phyloP scores from a whole-genome alignment of 2,888 invertebrate genomes.

The Yponomeuta sedellus region DNA sequence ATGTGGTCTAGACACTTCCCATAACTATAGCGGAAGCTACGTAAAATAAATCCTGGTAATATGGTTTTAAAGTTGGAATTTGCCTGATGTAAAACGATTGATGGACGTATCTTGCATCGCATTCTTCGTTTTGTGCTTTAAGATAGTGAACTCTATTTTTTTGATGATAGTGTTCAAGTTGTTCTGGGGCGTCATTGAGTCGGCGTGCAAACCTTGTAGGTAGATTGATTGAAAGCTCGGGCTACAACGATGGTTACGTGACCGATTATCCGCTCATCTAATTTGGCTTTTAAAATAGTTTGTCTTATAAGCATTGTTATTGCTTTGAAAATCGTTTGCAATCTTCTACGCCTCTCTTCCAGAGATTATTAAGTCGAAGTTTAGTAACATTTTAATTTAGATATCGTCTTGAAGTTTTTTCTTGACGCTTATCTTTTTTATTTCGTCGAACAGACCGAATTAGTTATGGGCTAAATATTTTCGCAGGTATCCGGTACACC shows the following conservation, averaged over 20 bases:
- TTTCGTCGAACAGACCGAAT: not conserved
- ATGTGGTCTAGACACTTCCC: not conserved
- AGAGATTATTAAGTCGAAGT: conserved; percentile 17
- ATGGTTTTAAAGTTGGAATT: not conserved
- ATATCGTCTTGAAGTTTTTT: not conserved
- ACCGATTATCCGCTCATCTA: conserved; percentile 51
- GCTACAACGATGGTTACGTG: conserved; percentile 50
- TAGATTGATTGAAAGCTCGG: conserved; percentile 54
- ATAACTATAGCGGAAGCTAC: not conserved
- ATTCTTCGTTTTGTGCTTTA: not conserved
- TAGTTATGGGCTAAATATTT: not conserved
- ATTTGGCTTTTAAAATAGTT: conserved; percentile 51
- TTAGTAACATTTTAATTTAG: conserved; percentile 11
- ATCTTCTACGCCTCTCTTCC: conserved; percentile 28
- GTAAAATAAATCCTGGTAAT: not conserved
- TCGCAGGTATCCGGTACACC: conserved; percentile 22
- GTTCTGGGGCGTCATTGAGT: not conserved
- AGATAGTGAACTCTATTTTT: not conserved
- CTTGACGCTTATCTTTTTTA: not conserved
- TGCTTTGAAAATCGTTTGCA: conserved; percentile 30
- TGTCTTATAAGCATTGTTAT: conserved; percentile 42
- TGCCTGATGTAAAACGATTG: not conserved
- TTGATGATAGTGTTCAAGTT: not conserved
- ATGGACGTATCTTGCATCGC: not conserved
- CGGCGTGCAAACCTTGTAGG: conserved; percentile 28